Conservation (phyloP, 2,113 vertebrate species). For the Eira barbara region DNA sequence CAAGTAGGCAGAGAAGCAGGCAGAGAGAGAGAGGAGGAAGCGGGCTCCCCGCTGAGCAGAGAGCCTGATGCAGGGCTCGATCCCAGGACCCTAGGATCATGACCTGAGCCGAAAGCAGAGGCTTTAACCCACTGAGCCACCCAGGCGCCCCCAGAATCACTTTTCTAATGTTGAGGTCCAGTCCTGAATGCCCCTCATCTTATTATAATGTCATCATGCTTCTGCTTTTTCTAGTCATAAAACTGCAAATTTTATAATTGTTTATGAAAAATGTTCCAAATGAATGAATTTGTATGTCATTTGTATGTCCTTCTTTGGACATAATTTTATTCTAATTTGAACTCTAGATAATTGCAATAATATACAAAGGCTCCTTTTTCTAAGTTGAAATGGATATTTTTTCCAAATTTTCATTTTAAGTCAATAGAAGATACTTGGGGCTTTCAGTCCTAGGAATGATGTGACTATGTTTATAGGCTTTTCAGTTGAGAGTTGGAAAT, state of each 20-base stretch:
- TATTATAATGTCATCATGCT: slow-evolving; percentile 7
- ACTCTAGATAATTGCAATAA: neutral
- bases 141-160: neutral
- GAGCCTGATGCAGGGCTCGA: too few species aligned
- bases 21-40: too few species aligned
- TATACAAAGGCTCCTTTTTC: neutral
- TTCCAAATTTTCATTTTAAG: neutral
- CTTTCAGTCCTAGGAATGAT: neutral
- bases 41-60: too few species aligned
- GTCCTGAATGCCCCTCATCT: neutral
- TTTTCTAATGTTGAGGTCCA: neutral
- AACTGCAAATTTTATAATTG: neutral
- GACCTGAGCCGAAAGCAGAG: too few species aligned
- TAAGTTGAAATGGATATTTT: neutral
- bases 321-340: slow-evolving; percentile 35
- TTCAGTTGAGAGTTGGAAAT: neutral
- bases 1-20: too few species aligned
- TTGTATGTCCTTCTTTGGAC: neutral
- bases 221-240: neutral
- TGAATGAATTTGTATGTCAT: neutral
- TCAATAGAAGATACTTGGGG: neutral
- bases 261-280: neutral
- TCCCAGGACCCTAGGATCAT: too few species aligned
- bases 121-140: too few species aligned
- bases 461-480: neutral